These are phyloP conservation scores for Chironomus riparius DNA, from an alignment of 2,888 invertebrate genomes.

Conservation along the genomic window DNA sequence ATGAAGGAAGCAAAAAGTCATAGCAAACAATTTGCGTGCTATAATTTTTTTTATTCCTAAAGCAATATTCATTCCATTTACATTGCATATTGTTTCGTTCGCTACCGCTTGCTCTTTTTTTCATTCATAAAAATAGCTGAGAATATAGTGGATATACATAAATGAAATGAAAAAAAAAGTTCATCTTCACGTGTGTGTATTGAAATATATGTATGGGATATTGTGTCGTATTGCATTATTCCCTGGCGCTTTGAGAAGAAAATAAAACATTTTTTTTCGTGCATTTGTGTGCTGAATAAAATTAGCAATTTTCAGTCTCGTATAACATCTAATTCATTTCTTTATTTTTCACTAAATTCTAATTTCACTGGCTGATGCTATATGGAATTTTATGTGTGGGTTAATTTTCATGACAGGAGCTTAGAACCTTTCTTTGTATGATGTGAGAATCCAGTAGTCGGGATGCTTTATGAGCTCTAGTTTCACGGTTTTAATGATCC, in stretches of 20 bases:
- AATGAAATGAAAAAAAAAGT: neutral
- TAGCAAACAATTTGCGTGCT: neutral
- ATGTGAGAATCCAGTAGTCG: too few species aligned
- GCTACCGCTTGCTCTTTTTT: neutral
- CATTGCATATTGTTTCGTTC: neutral
- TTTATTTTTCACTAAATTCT: too few species aligned
- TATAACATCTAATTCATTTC: too few species aligned
- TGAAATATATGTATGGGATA: neutral
- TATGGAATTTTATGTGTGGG: too few species aligned
- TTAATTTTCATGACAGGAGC: too few species aligned
- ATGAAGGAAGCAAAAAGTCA: too few species aligned
- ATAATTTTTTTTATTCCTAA: neutral
- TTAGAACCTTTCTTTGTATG: too few species aligned
- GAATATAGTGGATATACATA: neutral
- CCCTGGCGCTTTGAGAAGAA: neutral
- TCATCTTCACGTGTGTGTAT: slow-evolving; percentile 1
- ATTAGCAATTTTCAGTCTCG: too few species aligned
- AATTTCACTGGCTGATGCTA: neutral
- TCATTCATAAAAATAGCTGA: slow-evolving; percentile 8
- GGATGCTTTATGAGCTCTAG: too few species aligned
- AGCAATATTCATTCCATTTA: neutral
- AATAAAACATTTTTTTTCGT: too few species aligned
- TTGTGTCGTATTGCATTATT: neutral
- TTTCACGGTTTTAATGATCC: too few species aligned
- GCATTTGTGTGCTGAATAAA: too few species aligned